Evolutionary conservation across 2,797 vertebrate species (phyloP).

Genomic region (Euthynnus affinis): DNA sequence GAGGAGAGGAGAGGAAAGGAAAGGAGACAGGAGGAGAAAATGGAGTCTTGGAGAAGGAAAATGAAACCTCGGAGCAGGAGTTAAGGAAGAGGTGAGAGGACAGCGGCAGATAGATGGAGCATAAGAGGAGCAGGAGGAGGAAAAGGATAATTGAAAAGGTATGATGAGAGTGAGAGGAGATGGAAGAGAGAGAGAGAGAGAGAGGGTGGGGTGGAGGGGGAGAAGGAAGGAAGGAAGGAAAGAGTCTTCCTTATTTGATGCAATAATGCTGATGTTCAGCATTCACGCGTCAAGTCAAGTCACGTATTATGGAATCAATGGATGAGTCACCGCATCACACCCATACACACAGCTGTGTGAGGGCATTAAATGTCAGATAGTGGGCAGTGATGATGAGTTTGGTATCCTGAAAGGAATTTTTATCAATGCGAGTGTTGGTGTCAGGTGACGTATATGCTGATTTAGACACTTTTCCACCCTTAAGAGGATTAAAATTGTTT

Average conservation of each 20-base stretch:
- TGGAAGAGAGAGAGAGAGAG: too few species aligned
- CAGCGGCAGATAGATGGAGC: constrained; percentile 32
- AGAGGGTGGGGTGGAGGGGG: too few species aligned
- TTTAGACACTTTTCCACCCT: neutral
- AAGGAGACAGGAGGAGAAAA: constrained; percentile 17
- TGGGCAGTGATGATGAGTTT: neutral
- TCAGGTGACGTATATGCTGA: neutral
- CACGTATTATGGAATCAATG: constrained; percentile 34
- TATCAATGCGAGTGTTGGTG: neutral
- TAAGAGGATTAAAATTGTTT: neutral
- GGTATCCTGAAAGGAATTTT: neutral
- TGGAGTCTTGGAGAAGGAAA: constrained; percentile 40
- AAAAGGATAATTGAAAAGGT: constrained; percentile 25
- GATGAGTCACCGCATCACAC: constrained; percentile 26
- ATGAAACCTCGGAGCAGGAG: constrained; percentile 48
- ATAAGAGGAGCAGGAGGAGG: constrained; percentile 23
- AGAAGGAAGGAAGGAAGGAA: neutral
- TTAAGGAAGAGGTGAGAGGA: constrained; percentile 53
- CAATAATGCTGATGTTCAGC: constrained; percentile 42
- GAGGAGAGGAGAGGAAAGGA: neutral
- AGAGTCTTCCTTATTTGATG: constrained; percentile 42
- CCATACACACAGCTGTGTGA: neutral
- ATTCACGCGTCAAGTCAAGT: constrained; percentile 20
- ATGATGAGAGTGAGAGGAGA: constrained; percentile 38
- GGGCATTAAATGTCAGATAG: constrained; percentile 5